Evolutionary conservation across 2,888 invertebrate genomes (phyloP).

Genomic region (Thyatira batis): DNA sequence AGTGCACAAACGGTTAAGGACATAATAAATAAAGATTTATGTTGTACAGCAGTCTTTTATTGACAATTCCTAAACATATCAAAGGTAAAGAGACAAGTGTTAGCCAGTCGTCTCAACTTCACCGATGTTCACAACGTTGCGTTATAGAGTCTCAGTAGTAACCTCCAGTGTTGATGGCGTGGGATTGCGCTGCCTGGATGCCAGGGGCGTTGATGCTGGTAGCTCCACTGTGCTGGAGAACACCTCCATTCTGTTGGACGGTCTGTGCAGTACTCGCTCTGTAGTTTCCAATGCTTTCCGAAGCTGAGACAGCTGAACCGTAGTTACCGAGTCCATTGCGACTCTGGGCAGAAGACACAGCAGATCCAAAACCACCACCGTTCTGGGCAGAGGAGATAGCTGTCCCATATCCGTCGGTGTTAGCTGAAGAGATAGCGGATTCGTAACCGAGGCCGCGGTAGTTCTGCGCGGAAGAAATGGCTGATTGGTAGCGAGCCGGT

Average conservation of each 20-base stretch:
- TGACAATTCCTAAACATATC: constrained; percentile 22
- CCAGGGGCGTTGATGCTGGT: constrained; percentile 59
- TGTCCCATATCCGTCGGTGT: constrained; percentile 41
- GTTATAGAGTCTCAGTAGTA: constrained; percentile 41
- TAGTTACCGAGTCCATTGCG: constrained; percentile 36
- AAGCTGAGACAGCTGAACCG: constrained; percentile 52
- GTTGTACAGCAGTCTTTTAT: constrained; percentile 41
- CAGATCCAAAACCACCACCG: constrained; percentile 43
- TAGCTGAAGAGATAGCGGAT: constrained; percentile 41
- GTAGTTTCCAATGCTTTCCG: constrained; percentile 50
- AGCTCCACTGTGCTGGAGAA: constrained; percentile 57
- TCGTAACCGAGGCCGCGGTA: constrained; percentile 37
- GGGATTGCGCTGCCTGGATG: constrained; percentile 58
- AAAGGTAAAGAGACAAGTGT: constrained; percentile 66
- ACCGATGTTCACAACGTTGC: neutral
- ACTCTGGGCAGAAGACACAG: constrained; percentile 51
- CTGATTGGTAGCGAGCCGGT: constrained; percentile 32
- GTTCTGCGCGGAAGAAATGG: constrained; percentile 46
- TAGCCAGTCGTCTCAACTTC: constrained; percentile 54
- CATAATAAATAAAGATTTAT: neutral
- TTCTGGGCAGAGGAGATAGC: constrained; percentile 53
- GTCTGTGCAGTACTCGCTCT: constrained; percentile 58
- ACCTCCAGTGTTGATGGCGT: constrained; percentile 60
- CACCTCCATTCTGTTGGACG: constrained; percentile 48
- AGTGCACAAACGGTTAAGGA: too few relatives aligned